These are phyloP conservation scores for Drosophila nigricruria DNA, from an alignment of 2,888 invertebrate species.

Conservation along the genomic window DNA sequence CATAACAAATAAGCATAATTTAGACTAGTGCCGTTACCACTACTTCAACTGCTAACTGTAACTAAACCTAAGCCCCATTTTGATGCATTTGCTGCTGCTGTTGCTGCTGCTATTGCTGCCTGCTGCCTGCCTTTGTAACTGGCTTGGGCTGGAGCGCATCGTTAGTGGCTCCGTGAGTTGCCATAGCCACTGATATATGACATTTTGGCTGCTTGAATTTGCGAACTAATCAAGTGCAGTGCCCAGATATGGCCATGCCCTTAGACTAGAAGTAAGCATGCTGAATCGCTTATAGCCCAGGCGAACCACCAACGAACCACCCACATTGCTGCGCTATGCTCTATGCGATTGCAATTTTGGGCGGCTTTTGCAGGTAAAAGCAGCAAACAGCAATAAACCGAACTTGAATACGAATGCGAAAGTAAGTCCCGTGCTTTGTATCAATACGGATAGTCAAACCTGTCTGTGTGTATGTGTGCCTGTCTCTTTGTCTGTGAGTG, in stretches of 20 bases:
- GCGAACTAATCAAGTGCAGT: slow-evolving; percentile 66
- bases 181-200: slow-evolving; percentile 20
- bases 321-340: slow-evolving; percentile 17
- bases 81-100: background rate
- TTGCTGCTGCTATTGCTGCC: background rate
- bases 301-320: background rate
- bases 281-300: slow-evolving; percentile 1
- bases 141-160: slow-evolving; percentile 4
- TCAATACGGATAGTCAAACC: slow-evolving; percentile 10
- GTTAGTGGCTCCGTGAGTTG: slow-evolving; percentile 4
- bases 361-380: slow-evolving; percentile 30
- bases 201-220: slow-evolving; percentile 61
- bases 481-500: background rate
- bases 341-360: slow-evolving; percentile 48
- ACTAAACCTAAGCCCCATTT: background rate
- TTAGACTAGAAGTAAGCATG: slow-evolving; percentile 11
- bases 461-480: too few species aligned
- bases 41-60: background rate
- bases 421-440: slow-evolving; percentile 42
- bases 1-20: slow-evolving; percentile 1
- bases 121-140: background rate
- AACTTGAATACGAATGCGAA: slow-evolving; percentile 30
- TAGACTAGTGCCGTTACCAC: background rate
- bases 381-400: slow-evolving; percentile 52
- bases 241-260: slow-evolving; percentile 42